Conservation (phyloP, 2,888 invertebrate genomes). For the Epistrophe eligans region DNA sequence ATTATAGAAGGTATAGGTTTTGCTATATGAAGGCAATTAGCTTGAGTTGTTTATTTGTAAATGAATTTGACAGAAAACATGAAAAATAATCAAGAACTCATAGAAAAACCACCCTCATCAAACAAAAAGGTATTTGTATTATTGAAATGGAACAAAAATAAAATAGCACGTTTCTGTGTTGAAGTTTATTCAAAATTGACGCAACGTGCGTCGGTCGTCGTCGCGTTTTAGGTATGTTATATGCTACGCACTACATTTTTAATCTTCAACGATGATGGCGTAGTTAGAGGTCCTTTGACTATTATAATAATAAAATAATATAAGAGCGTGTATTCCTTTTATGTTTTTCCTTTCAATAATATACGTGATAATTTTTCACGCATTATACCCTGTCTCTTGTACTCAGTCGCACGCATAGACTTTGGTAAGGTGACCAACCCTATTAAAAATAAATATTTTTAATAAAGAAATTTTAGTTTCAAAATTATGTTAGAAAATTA, state of each 20-base stretch:
- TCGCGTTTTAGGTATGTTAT: too few relatives aligned
- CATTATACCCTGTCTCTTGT: conserved; percentile 33
- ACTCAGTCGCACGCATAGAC: background rate
- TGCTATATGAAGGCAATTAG: conserved; percentile 49
- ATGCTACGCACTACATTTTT: conserved; percentile 43
- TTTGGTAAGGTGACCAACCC: background rate
- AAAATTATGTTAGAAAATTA: too few relatives aligned
- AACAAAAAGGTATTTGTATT: background rate
- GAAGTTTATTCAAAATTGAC: conserved; percentile 32
- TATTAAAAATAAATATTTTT: background rate
- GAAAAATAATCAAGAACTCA: conserved; percentile 41
- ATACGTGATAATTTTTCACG: conserved; percentile 70
- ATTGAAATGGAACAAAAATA: conserved; percentile 22
- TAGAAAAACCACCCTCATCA: conserved; percentile 46
- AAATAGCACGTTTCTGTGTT: conserved; percentile 32
- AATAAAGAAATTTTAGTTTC: too few relatives aligned
- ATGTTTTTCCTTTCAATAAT: conserved; percentile 20
- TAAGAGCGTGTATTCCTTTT: conserved; percentile 20
- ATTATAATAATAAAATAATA: conserved; percentile 2
- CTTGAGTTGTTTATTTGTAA: conserved; percentile 51
- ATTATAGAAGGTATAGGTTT: background rate
- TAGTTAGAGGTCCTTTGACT: conserved; percentile 58
- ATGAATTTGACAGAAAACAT: conserved; percentile 49
- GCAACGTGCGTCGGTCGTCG: background rate
- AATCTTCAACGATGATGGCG: conserved; percentile 35